Evolutionary conservation across 2,888 invertebrate species (phyloP).

Genomic region (Caenorhabditis plicata): DNA sequence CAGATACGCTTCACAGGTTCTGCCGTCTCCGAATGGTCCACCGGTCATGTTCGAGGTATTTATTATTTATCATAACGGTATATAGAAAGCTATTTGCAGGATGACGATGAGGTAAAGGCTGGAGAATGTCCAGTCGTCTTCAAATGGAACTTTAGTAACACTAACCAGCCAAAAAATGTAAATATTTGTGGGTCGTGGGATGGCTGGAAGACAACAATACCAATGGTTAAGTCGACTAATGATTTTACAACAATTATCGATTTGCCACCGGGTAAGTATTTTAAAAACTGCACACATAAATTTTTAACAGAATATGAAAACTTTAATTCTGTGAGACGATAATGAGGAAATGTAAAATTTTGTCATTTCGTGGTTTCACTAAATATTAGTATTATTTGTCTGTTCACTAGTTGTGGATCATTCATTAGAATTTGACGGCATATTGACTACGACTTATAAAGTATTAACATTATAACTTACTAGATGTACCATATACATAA

Average conservation of each 20-base stretch:
- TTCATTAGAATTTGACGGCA: too few species aligned
- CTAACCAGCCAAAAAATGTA: slow-evolving; percentile 40
- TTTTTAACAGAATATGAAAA: too few species aligned
- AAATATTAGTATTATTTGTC: too few species aligned
- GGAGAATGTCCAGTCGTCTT: slow-evolving; percentile 65
- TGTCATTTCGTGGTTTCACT: too few species aligned
- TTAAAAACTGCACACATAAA: too few species aligned
- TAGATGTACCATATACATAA: too few species aligned
- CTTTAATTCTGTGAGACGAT: too few species aligned
- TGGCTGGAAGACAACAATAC: slow-evolving; percentile 86
- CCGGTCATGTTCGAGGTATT: slow-evolving; percentile 30
- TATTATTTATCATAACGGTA: too few species aligned
- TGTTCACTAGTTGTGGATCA: too few species aligned
- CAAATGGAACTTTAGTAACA: slow-evolving; percentile 54
- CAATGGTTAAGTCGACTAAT: slow-evolving; percentile 88
- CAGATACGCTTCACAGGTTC: slow-evolving; percentile 17
- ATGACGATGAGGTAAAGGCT: slow-evolving; percentile 31
- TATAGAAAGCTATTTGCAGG: slow-evolving; percentile 16
- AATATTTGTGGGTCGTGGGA: slow-evolving; percentile 69
- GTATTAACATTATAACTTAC: too few species aligned
- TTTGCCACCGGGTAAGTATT: slow-evolving; percentile 61
- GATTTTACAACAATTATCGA: slow-evolving; percentile 94
- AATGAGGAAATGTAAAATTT: too few species aligned
- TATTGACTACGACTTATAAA: too few species aligned
- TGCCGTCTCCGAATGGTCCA: slow-evolving; percentile 26